A percentile compares a stretch with the other conserved stretches of the same genome.
These are phyloP conservation scores for Colletes latitarsis DNA, from an alignment of 1,140 invertebrate species.

Conservation along the genomic window DNA sequence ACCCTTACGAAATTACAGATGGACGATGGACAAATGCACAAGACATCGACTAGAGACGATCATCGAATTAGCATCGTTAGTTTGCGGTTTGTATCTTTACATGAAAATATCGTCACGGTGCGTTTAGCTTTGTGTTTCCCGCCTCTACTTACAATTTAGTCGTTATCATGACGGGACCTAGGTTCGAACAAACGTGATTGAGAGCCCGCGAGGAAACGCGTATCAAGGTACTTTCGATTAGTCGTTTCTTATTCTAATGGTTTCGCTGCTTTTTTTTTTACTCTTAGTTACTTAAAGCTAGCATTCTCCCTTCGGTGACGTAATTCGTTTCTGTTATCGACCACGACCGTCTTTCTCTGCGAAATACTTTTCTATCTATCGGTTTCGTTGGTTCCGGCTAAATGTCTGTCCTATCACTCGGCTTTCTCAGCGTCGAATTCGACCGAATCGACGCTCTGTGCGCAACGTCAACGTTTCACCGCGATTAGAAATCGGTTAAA, in stretches of 20 bases:
- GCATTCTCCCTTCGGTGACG: not conserved
- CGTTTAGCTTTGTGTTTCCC: not conserved
- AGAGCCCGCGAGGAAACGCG: constrained; percentile 11
- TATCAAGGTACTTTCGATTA: constrained; percentile 44
- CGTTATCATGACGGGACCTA: not conserved
- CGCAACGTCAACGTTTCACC: too few relatives aligned
- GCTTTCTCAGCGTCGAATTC: not conserved
- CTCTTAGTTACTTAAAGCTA: not conserved
- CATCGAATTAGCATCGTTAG: not conserved
- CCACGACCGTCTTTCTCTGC: not conserved
- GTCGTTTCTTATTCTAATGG: constrained; percentile 1
- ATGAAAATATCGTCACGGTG: constrained; percentile 33
- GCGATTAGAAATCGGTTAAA: too few relatives aligned
- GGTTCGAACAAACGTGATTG: not conserved
- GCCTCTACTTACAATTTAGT: not conserved
- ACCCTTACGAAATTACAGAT: constrained; percentile 15
- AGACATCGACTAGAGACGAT: constrained; percentile 33
- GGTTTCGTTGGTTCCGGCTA: constrained; percentile 20
- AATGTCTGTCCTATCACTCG: not conserved
- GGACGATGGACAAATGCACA: constrained; percentile 36
- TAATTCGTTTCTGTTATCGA: not conserved
- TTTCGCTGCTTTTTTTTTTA: not conserved
- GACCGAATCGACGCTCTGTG: too few relatives aligned
- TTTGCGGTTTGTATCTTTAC: not conserved
- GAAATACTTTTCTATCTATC: constrained; percentile 35